Conservation (phyloP, 2,113 vertebrate genomes). For the Tursiops truncatus region DNA sequence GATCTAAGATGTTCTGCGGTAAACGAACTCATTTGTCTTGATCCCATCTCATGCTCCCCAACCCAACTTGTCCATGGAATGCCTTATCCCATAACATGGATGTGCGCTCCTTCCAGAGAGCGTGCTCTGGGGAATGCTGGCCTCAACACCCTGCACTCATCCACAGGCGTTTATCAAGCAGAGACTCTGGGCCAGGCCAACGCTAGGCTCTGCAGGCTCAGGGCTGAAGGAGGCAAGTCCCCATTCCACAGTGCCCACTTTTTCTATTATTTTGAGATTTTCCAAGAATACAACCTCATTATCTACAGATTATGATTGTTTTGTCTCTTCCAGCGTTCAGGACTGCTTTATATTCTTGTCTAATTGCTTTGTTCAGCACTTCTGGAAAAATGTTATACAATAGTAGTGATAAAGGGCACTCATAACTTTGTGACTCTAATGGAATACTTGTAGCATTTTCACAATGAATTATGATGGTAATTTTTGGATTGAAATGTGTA, state of each 20-base stretch:
- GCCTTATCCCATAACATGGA: fast-evolving
- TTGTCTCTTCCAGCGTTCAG: neutral
- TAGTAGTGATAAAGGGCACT: neutral
- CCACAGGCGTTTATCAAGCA: neutral
- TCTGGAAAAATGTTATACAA: neutral
- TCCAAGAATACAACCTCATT: neutral
- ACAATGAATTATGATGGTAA: neutral
- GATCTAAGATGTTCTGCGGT: neutral
- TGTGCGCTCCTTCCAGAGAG: too few species aligned
- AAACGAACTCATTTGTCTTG: neutral
- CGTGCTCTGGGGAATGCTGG: fast-evolving
- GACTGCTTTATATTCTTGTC: neutral
- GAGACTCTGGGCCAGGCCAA: neutral
- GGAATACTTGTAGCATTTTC: neutral
- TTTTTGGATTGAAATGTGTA: neutral
- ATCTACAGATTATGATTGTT: neutral
- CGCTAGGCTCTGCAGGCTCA: neutral
- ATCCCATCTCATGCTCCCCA: neutral
- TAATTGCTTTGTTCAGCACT: neutral
- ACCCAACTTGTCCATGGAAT: fast-evolving
- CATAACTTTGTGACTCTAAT: neutral
- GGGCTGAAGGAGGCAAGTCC: neutral
- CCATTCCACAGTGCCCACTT: neutral
- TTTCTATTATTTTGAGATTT: slow-evolving; percentile 15
- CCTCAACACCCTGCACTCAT: fast-evolving